Evolutionary conservation across 2,888 invertebrate species (phyloP), one percentile per base, ranked within the genome.

Genomic region (Sussaba pulchella): DNA sequence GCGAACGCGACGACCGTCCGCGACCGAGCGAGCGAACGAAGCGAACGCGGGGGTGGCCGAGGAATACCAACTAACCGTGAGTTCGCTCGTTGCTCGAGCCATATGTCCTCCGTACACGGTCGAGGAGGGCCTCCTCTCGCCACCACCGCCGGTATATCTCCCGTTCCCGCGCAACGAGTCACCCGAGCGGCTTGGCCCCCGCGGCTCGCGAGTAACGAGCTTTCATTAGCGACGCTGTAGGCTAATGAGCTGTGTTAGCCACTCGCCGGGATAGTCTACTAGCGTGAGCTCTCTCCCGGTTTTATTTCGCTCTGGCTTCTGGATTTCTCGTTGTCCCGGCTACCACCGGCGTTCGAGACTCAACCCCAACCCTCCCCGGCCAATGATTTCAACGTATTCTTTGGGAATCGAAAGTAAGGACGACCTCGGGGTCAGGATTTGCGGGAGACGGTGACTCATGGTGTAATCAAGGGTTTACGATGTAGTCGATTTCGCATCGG

Each of bases 141-240:
- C 39, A n/a, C n/a, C n/a, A n/a, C n/a, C n/a, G n/a, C n/a, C n/a
- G n/a, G n/a, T 45, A 52, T 50, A 43, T n/a, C 61, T 72, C 50
- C 36, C 24, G 31, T 19, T 36, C 19, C 50, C 43, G n/a, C 1
- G 54, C 54, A 10, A 52, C 14, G 17, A 57, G 31, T 10, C 24
- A 41, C 57, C 54, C 36, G 43, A 17, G 57, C 41, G 67, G 59
- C 78, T 66, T 76, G 61, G 70, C 43, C 66, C 77, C 84, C 57
- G 5, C n/a, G 83, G 86, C 85, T 86, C 88, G n/a, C n/a, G 85
- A 86, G 89, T 91, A 91, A 91, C 90, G 91, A 91, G 91, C 90
- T 91, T 91, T 92, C 91, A 91, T 91, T 92, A 91, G 91, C 91
- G 89, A 91, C 88, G 90, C 89, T 91, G 91, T 91, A 91, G 89